A percentile compares a stretch with the other conserved stretches of the same genome.
Evolutionary conservation across 37 sponge, comb jelly and placozoan species (phyloP).

Genomic region (Mnemiopsis leidyi): DNA sequence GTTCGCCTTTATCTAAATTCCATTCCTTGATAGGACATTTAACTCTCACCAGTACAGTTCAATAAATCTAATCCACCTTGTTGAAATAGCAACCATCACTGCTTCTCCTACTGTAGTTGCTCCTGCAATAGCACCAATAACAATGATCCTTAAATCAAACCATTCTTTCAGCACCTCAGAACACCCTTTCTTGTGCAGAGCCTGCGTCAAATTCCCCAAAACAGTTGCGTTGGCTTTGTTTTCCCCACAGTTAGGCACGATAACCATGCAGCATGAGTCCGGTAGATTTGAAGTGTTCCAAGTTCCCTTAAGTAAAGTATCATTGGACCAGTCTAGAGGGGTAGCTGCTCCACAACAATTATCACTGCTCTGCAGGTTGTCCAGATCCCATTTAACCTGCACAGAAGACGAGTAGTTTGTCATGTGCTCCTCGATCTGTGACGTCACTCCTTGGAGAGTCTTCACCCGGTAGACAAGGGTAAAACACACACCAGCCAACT

Average conservation of each 20-base stretch:
- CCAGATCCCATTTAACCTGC: neutral
- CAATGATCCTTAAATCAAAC: neutral
- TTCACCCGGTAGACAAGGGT: neutral
- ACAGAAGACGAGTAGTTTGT: neutral
- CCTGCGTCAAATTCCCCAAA: neutral
- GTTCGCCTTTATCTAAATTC: too few species aligned
- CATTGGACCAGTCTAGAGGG: neutral
- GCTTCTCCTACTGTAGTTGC: neutral
- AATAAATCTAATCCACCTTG: neutral
- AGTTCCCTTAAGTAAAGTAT: neutral
- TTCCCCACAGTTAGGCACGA: neutral
- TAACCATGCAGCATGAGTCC: neutral
- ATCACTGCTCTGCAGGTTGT: neutral
- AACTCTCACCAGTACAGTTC: neutral
- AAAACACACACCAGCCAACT: neutral
- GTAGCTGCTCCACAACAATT: neutral
- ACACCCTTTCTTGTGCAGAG: neutral
- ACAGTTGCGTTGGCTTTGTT: neutral
- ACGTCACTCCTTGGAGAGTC: neutral
- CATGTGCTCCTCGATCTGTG: neutral
- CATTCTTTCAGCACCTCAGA: neutral
- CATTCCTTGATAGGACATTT: too few species aligned
- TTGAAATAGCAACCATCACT: neutral
- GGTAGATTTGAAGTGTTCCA: constrained; percentile 1
- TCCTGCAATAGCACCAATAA: neutral